Base-by-base conservation (phyloP, 2,797 vertebrate species). In the Sebastes miniatus region DNA sequence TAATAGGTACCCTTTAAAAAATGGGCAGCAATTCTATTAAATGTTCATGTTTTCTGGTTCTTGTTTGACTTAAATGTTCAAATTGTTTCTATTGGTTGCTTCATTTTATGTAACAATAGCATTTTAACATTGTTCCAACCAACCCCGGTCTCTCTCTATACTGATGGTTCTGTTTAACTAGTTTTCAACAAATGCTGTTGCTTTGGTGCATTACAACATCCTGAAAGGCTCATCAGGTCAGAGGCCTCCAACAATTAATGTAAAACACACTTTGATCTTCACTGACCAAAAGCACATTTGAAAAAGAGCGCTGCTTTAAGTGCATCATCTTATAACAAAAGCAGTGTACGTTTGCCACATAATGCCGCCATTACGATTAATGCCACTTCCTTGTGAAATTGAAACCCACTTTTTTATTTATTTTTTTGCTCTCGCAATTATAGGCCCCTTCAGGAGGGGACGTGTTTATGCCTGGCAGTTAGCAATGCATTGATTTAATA, bases 401-500 rank as follows among this genome's bases (percentile, higher is more conserved):
- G 89, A 91, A 91, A 90, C 86, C 83, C 89, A 79, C 80, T 89
- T 88, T 86, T 90, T 67, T 18, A 47, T 54, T 68, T 62, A 61
- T 50, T 50, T 29, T 78, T 81, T 74, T 25, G 59, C 91, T 87
- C 85, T 90, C 59, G 92, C 94, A 96, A 96, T 96, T 95, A 96
- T 74, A 90, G 87, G 67, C 83, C 87, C 91, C 93, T 95, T 96
- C 93, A 95, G 89, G 83, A 89, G 84, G 88, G 84, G 91, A 88
- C 83, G 86, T 93, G 90, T 96, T 96, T 96, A 94, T 92, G 94
- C 92, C 88, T 87, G 88, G 92, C 95, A 96, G 97, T 97, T 97
- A 96, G 97, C 95, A 91, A 96, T 96, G 97, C 98, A 99, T 99
- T 98, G 98, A 99, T 99, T 99, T 98, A 97, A 98, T 98, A 98